Evolutionary conservation across 2,888 invertebrate species (phyloP).

Genomic region (Eupsilia transversa): DNA sequence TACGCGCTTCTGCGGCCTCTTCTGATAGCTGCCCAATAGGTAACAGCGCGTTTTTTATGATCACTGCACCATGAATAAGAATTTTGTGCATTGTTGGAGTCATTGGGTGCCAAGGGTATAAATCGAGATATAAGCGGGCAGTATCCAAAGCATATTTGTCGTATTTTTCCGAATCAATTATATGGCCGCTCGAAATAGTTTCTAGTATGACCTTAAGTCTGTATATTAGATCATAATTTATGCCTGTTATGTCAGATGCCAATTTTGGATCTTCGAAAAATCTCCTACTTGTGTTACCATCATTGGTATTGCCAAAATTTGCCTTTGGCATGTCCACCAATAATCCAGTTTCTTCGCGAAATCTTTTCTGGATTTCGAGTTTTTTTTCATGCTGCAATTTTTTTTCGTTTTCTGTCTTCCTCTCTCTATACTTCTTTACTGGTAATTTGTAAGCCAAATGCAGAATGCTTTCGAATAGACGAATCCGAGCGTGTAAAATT

Average conservation of each 20-base stretch:
- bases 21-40: background rate
- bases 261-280: background rate
- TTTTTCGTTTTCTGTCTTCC: background rate
- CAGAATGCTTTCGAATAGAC: background rate
- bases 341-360: background rate
- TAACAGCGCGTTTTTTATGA: background rate
- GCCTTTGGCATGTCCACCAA: background rate
- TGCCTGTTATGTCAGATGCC: background rate
- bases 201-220: no score
- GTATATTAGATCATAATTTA: no score
- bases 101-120: background rate
- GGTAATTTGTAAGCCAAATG: background rate
- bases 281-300: background rate
- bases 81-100: background rate
- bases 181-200: background rate
- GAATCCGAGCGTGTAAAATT: background rate
- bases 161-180: background rate
- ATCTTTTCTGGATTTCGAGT: background rate
- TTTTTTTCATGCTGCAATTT: background rate
- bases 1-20: background rate
- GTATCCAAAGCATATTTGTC: background rate
- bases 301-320: background rate
- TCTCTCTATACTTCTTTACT: background rate
- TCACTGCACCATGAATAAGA: background rate
- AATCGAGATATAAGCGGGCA: background rate